These are phyloP conservation scores for Synanthedon andrenaeformis DNA, from an alignment of 2,888 invertebrate species.

Conservation along the genomic window DNA sequence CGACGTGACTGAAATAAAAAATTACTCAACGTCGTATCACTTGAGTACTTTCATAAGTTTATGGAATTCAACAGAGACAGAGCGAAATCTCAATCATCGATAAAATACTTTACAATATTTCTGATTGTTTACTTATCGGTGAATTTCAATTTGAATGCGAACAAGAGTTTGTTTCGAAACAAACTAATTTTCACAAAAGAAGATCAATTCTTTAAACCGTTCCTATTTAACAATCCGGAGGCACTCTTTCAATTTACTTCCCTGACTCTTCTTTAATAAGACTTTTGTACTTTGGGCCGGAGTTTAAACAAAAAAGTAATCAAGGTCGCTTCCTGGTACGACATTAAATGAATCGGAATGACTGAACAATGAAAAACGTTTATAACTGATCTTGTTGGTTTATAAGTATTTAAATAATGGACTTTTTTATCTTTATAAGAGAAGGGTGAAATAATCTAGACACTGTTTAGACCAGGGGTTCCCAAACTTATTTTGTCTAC, in stretches of 20 bases:
- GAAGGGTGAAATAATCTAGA: too few relatives aligned
- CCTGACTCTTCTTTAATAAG: conserved; percentile 17
- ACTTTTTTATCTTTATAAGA: too few relatives aligned
- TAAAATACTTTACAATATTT: neutral
- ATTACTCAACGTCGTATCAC: neutral
- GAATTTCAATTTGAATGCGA: neutral
- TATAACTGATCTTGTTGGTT: conserved; percentile 8
- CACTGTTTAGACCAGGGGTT: too few relatives aligned
- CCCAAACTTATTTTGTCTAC: too few relatives aligned
- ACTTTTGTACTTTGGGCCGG: conserved; percentile 22
- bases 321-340: conserved; percentile 30
- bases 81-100: neutral
- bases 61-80: conserved; percentile 9
- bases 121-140: neutral
- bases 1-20: conserved; percentile 53
- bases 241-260: conserved; percentile 23
- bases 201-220: conserved; percentile 13
- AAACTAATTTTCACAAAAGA: conserved; percentile 8
- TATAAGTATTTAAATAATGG: neutral
- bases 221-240: conserved; percentile 18
- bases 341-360: conserved; percentile 37
- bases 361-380: conserved; percentile 28
- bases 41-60: conserved; percentile 5
- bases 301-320: conserved; percentile 50
- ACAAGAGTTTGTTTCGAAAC: neutral